A percentile compares a stretch with the other conserved stretches of the same genome.
These are phyloP conservation scores for Rhynchonycteris naso DNA, from an alignment of 2,797 vertebrate species.

Conservation along the genomic window DNA sequence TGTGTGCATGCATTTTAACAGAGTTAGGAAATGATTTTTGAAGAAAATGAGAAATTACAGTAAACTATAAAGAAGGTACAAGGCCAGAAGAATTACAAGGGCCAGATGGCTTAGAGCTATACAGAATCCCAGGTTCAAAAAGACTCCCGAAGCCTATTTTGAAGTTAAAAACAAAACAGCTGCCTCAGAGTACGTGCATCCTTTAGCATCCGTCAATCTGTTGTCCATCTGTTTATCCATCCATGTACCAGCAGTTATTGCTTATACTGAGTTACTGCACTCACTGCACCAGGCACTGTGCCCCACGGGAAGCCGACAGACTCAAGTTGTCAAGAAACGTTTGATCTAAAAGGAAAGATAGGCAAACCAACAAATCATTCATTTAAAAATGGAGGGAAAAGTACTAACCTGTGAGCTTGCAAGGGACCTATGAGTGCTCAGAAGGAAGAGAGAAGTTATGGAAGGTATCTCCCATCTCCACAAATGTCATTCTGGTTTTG, in stretches of 20 bases:
- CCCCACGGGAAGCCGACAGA: not conserved
- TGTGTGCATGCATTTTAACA: not conserved
- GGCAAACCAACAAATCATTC: not conserved
- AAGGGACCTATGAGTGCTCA: not conserved
- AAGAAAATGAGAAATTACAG: slow-evolving; percentile 12
- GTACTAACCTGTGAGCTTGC: not conserved
- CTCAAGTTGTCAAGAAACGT: not conserved
- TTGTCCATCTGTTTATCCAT: not conserved
- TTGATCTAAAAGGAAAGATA: not conserved
- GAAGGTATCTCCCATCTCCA: not conserved
- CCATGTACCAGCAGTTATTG: not conserved
- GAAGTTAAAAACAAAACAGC: not conserved
- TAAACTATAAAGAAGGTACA: not conserved
- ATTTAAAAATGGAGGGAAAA: not conserved
- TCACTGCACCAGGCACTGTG: not conserved
- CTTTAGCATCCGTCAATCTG: not conserved
- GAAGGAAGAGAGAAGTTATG: not conserved
- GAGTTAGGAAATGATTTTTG: slow-evolving; percentile 1
- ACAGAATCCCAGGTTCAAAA: not conserved
- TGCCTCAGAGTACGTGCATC: not conserved
- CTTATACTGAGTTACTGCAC: not conserved
- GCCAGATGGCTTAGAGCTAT: not conserved
- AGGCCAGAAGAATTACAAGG: not conserved
- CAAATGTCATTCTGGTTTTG: not conserved
- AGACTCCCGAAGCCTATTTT: not conserved